These are phyloP conservation scores for Acleris sparsana DNA, from an alignment of 2,888 invertebrate genomes.

Conservation along the genomic window DNA sequence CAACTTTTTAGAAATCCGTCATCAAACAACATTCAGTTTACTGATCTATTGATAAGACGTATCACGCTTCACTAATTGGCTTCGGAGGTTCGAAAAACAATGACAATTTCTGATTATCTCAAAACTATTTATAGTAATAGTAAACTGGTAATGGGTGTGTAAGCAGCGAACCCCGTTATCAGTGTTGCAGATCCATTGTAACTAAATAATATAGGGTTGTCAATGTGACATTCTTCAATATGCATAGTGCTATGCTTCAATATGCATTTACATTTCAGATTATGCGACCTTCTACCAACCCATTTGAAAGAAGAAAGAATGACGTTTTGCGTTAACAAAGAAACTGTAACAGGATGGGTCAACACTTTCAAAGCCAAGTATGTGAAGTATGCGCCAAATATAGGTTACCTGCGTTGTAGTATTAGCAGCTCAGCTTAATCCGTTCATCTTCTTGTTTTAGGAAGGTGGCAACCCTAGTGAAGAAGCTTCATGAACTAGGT, in stretches of 20 bases:
- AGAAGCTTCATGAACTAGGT: slow-evolving; percentile 69
- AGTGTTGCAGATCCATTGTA: no score
- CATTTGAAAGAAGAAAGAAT: slow-evolving; percentile 89
- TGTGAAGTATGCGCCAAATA: slow-evolving; percentile 36
- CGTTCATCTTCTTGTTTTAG: slow-evolving; percentile 47
- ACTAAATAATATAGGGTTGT: no score
- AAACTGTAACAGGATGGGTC: slow-evolving; percentile 90
- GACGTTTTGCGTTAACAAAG: slow-evolving; percentile 79
- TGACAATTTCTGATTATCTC: not conserved
- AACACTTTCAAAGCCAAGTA: slow-evolving; percentile 89
- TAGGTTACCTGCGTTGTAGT: no score
- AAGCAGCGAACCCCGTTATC: no score
- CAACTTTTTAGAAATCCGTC: not conserved
- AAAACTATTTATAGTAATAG: no score
- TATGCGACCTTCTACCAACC: slow-evolving; percentile 87
- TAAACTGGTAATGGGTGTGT: not conserved
- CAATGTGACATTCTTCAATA: not conserved
- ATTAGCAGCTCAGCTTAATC: no score
- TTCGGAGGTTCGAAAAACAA: not conserved
- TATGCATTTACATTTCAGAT: slow-evolving; percentile 50
- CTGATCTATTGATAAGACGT: no score
- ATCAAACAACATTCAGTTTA: not conserved
- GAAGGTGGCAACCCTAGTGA: slow-evolving; percentile 75
- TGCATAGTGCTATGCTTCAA: not conserved
- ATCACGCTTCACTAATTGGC: not conserved